Evolutionary conservation across 2,113 vertebrate species (phyloP).

Genomic region (Polyodon spathula): DNA sequence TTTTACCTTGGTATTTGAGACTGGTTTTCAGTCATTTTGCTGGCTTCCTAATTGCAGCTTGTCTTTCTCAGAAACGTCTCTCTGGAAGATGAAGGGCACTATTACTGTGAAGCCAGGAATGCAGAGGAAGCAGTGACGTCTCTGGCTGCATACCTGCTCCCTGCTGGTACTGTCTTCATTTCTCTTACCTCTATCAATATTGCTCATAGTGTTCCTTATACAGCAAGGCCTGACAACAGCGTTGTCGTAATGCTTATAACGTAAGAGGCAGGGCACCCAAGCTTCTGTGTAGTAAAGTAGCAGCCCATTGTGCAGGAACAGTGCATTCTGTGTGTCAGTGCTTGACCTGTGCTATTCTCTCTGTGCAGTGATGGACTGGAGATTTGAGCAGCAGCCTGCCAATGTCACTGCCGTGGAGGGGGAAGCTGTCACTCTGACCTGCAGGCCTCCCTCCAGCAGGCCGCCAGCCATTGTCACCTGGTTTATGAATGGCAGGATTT

Average conservation of each 20-base stretch:
- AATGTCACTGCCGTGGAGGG: constrained; percentile 40
- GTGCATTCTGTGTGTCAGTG: no score
- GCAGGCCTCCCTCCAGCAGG: constrained; percentile 47
- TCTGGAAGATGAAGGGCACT: constrained; percentile 48
- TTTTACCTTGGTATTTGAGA: no score
- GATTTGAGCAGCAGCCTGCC: constrained; percentile 44
- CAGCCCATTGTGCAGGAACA: no score
- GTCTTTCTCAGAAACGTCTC: constrained; percentile 46
- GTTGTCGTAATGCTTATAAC: no score
- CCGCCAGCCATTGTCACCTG: constrained; percentile 48
- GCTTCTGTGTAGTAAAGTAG: no score
- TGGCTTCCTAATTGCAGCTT: constrained; percentile 3
- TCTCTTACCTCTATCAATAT: background rate
- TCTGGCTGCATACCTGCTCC: constrained; percentile 41
- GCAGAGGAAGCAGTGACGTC: constrained; percentile 40
- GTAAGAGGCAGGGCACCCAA: no score
- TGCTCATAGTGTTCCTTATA: no score
- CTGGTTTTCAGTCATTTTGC: no score
- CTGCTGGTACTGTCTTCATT: constrained; percentile 46
- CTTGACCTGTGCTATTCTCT: no score
- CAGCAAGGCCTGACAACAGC: no score
- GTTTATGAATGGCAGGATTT: constrained; percentile 49
- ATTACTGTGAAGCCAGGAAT: constrained; percentile 55
- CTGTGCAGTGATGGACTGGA: constrained; percentile 54
- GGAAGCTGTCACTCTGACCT: constrained; percentile 40